Evolutionary conservation across 2,113 vertebrate species (phyloP).

Genomic region (Gnathonemus longibarbis): DNA sequence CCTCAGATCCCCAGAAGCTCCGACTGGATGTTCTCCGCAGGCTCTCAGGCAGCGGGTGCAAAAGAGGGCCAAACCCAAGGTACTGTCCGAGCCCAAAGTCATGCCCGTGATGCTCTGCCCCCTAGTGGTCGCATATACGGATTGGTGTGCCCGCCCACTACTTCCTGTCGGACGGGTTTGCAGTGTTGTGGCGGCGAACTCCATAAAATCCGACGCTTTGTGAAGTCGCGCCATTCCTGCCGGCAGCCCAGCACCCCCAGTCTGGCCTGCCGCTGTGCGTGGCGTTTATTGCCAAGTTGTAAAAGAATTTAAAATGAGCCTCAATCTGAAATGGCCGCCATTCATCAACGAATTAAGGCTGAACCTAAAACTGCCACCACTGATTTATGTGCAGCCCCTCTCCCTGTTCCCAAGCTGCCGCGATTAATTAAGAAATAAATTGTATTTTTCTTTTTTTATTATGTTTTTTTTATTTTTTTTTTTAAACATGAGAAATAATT

Average conservation of each 20-base stretch:
- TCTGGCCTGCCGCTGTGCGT: background rate
- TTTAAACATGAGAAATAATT: background rate
- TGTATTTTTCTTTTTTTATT: background rate
- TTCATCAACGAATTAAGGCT: conserved; percentile 19
- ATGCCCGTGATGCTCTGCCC: background rate
- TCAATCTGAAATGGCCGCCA: background rate
- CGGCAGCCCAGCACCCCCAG: background rate
- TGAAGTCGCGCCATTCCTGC: background rate
- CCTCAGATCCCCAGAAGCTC: conserved; percentile 73
- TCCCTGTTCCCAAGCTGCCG: background rate
- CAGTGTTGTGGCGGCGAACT: background rate
- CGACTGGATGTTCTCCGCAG: conserved; percentile 63
- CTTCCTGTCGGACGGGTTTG: background rate
- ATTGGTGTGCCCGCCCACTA: background rate
- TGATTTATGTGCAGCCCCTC: background rate
- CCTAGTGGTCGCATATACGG: background rate
- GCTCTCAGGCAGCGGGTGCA: conserved; percentile 67
- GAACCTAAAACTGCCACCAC: conserved; percentile 20
- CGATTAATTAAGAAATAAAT: conserved; percentile 2
- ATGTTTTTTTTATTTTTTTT: background rate
- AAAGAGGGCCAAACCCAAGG: conserved; percentile 66
- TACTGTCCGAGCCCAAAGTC: conserved; percentile 40
- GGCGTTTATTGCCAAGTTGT: conserved; percentile 14
- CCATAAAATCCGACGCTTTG: background rate
- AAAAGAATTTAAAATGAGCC: conserved; percentile 15